phyloP scores from a whole-genome alignment of 1,140 invertebrate species.

The Calosoma granatense region DNA sequence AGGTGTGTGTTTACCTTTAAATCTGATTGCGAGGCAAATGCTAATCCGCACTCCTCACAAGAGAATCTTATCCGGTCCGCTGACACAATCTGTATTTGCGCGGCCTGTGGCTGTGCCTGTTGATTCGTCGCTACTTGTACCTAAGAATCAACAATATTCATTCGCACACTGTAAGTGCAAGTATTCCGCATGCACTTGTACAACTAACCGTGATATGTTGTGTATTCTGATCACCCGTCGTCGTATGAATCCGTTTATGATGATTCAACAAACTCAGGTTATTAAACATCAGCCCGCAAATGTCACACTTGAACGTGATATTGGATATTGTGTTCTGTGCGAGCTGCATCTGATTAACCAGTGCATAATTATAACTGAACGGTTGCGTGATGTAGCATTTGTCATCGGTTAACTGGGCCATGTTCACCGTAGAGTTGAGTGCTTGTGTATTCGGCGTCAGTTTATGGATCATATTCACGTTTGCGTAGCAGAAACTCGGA shows the following conservation, averaged over 20 bases:
- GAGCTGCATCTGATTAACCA: constrained; percentile 48
- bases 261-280: constrained; percentile 67
- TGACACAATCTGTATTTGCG: constrained; percentile 48
- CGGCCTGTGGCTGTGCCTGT: constrained; percentile 28
- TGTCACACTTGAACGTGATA: constrained; percentile 76
- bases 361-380: constrained; percentile 54
- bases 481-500: constrained; percentile 55
- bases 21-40: constrained; percentile 44
- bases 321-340: constrained; percentile 60
- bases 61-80: constrained; percentile 47
- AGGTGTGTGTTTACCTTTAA: constrained; percentile 36
- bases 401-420: constrained; percentile 50
- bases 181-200: too few species aligned
- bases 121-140: constrained; percentile 30
- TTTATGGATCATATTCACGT: constrained; percentile 56
- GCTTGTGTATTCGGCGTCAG: constrained; percentile 37
- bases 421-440: constrained; percentile 45
- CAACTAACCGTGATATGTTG: neutral
- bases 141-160: neutral
- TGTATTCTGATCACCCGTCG: constrained; percentile 37
- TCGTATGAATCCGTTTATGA: constrained; percentile 68
- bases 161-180: constrained; percentile 11
- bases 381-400: constrained; percentile 62
- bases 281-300: constrained; percentile 71
- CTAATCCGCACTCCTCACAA: constrained; percentile 46